Conservation (phyloP, 2,888 invertebrate species). For the Hartigia nigra region DNA sequence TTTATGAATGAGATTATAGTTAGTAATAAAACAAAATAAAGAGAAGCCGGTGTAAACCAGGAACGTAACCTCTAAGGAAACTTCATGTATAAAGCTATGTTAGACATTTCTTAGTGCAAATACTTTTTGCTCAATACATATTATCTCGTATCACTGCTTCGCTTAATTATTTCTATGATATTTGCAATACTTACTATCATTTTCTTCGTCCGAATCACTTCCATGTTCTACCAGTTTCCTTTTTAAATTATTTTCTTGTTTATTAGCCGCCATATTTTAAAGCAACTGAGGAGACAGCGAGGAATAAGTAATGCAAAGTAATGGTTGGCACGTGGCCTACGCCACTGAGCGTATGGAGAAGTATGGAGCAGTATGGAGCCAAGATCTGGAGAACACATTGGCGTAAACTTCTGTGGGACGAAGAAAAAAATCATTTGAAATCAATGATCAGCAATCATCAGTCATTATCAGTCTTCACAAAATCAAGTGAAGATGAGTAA, state of each 20-base stretch:
- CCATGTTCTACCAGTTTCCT: slow-evolving; percentile 40
- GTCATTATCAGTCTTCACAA: neutral
- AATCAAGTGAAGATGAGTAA: slow-evolving; percentile 69
- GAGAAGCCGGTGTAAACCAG: neutral
- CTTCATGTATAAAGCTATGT: neutral
- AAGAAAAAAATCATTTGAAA: neutral
- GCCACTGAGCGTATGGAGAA: neutral
- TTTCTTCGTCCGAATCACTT: slow-evolving; percentile 47
- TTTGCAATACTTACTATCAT: slow-evolving; percentile 38
- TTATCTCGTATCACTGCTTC: neutral
- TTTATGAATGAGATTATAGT: neutral
- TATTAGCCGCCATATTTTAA: slow-evolving; percentile 16
- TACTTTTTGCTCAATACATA: neutral
- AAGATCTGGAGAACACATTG: neutral
- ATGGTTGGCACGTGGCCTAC: neutral
- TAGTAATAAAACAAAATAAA: neutral
- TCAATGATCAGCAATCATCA: neutral
- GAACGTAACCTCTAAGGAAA: slow-evolving; percentile 3
- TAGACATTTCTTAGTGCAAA: neutral
- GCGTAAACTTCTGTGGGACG: neutral
- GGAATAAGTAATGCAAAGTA: too few species aligned
- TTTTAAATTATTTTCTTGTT: slow-evolving; percentile 32
- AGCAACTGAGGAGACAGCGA: neutral
- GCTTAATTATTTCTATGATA: neutral
- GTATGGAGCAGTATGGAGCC: too few species aligned